Base-by-base conservation (phyloP, 2,113 vertebrate genomes). In the Macrotus californicus region DNA sequence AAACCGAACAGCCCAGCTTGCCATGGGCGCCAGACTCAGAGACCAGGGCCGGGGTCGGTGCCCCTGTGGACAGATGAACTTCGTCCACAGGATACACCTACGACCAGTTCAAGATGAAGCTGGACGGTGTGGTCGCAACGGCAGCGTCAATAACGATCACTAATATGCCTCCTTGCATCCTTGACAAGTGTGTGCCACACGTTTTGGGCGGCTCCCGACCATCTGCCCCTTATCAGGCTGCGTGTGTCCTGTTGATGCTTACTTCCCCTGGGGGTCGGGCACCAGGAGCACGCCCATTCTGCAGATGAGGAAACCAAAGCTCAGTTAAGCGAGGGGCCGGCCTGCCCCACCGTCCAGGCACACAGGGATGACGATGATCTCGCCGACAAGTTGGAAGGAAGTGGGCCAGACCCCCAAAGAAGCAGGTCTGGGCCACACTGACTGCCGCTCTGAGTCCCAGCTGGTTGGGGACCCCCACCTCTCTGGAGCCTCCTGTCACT, bases 161-260 rank as follows among this genome's bases (percentile, higher is more conserved):
- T 2, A 18, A 21, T 36, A 6, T 0, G 26, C 24, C 34, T 8
- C 52, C 64, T 21, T 2, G 31, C 77, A 7, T 7, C 91, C 26
- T 2, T 34, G 84, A 61, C 84, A 22, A 13, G 39, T 3, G 75
- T 26, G 0, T 2, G 43, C 16, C 52, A 4, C 2, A 7, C 9
- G 7, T 19, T 2, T 31, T 21, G 21, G n/a, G 14, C 1, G 39
- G 10, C 24, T 46, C 7, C 41, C 46, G 3, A 12, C 48, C 52
- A n/a, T 6, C 4, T 5, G 7, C 12, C 10, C 2, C 14, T 0
- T 0, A 7, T 0, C 7, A 26, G 26, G 34, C 26, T 34, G 22
- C 8, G 2, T 0, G 22, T 2, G 39, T 14, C 31, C 46, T 46
- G 16, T 1, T 2, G 7, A 31, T 3, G 12, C 26, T 66, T 3